Percentiles rank a stretch among this genome's conserved stretches.
Evolutionary conservation across 30 jellyfish, hydroid and myxozoan genomes (phyloP).

Genomic region (Morbakka virulenta): DNA sequence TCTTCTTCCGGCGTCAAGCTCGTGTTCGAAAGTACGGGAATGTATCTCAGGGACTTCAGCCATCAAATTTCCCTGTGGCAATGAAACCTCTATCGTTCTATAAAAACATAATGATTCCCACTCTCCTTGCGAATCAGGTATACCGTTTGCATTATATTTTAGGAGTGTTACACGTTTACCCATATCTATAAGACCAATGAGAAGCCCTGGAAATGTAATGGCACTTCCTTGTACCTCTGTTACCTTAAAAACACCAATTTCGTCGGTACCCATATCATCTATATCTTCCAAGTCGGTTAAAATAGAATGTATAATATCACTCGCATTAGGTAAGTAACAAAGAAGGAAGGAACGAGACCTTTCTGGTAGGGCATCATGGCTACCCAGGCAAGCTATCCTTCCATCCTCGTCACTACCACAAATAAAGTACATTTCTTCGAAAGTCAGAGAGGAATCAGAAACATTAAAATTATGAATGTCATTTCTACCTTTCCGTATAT

Average conservation of each 20-base stretch:
- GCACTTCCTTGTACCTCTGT: not conserved
- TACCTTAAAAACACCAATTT: not conserved
- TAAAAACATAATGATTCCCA: not conserved
- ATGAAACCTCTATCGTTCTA: not conserved
- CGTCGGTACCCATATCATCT: too few species aligned
- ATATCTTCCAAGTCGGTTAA: too few species aligned
- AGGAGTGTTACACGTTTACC: not conserved
- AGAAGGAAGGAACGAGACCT: too few species aligned
- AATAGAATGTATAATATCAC: too few species aligned
- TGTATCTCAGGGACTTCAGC: not conserved
- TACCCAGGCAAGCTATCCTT: too few species aligned
- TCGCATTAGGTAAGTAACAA: too few species aligned
- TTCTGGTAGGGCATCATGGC: too few species aligned
- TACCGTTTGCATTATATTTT: not conserved
- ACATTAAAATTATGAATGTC: too few species aligned
- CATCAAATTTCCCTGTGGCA: not conserved
- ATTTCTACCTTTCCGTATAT: too few species aligned
- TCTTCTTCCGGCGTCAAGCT: not conserved
- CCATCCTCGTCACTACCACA: too few species aligned
- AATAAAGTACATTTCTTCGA: too few species aligned
- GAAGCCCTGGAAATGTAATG: not conserved
- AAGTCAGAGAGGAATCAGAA: too few species aligned
- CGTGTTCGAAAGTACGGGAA: not conserved
- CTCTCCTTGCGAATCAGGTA: not conserved
- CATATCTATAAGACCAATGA: not conserved